Base-by-base conservation (phyloP, 2,113 vertebrate genomes). In the Crotalus horridus region DNA sequence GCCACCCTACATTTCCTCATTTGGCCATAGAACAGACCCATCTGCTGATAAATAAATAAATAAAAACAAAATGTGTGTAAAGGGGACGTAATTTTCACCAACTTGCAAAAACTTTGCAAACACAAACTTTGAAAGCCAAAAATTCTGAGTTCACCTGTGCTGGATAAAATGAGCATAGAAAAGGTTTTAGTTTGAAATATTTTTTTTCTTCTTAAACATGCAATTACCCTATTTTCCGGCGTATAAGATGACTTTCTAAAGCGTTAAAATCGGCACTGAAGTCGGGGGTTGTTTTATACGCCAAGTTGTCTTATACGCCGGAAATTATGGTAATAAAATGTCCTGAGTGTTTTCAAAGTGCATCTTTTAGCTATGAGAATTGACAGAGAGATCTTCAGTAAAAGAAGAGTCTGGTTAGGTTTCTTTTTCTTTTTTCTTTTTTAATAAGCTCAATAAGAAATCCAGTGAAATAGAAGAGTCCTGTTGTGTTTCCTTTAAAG, bases 131-230 rank as follows among this genome's bases (percentile, higher is more conserved):
- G 21, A 69, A 69, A 93, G 51, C 93, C 85, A 92, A 86, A 95
- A 87, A 95, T 96, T 96, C 95, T 96, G 94, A 93, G 90, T 91
- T 93, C 90, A 95, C 92, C 94, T 24, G 88, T 86, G 24, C 89
- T 17, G 48, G 93, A 90, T 87, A 92, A 94, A 89, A 46, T 92
- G 24, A n/a, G 91, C 91, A 94, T 93, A 46, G 89, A 46, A 92
- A 88, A 85, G 91, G 89, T 9, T 91, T 93, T 90, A 21, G 94
- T 95, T 88, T 95, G 39, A 94, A 93, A 7, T 88, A 93, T 92
- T 94, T 95, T 91, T 91, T 1, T 0, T 15, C 3, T 0, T 56
- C 33, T 58, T 46, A 53, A 90, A 92, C 95, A 46, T 95, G 93
- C 88, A 95, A 97, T 94, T 93, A 39, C 39, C 39, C 2, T 39